These are phyloP conservation scores for Leiothrix lutea DNA, from an alignment of 2,113 vertebrate species.

Conservation along the genomic window DNA sequence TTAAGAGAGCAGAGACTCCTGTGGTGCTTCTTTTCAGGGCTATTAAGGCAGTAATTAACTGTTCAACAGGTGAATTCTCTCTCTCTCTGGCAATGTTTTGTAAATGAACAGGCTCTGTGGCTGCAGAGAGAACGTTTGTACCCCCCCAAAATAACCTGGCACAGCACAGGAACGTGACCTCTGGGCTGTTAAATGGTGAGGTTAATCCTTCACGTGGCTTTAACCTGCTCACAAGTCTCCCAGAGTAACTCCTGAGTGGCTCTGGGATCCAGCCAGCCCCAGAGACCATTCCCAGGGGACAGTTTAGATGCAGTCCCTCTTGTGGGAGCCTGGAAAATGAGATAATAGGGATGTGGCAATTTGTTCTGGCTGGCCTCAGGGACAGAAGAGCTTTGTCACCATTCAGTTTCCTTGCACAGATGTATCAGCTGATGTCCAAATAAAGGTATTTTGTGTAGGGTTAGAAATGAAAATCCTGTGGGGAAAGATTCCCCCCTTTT, in stretches of 20 bases:
- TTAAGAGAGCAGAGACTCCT: background rate
- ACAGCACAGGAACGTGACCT: background rate
- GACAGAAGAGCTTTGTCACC: background rate
- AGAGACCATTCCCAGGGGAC: background rate
- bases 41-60: background rate
- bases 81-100: background rate
- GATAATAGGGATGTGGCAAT: background rate
- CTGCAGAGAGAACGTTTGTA: background rate
- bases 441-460: background rate
- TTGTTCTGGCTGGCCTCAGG: background rate
- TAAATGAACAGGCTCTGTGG: background rate
- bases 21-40: background rate
- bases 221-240: background rate
- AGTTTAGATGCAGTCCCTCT: background rate
- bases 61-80: background rate
- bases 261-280: background rate
- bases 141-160: background rate
- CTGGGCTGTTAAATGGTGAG: background rate
- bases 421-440: background rate
- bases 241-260: background rate
- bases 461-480: background rate
- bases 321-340: background rate
- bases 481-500: accelerated
- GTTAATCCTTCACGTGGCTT: background rate
- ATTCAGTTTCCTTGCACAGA: background rate